Percentiles rank a stretch among this genome's conserved stretches.
Evolutionary conservation across 2,888 invertebrate genomes (phyloP).

Genomic region (Ectropis crepuscularia): DNA sequence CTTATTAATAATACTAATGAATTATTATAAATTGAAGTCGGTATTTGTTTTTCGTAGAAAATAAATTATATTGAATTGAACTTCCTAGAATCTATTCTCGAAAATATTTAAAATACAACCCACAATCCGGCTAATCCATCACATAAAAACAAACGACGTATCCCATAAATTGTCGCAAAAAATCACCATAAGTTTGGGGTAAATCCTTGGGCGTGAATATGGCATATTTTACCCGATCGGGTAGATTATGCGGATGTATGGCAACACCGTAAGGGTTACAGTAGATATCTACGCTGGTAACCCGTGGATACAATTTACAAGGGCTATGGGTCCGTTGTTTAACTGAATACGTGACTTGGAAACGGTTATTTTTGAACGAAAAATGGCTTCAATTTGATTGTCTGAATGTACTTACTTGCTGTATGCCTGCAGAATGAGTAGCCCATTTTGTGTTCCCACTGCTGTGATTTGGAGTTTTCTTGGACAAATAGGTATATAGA

Average conservation of each 20-base stretch:
- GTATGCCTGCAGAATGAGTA: no score
- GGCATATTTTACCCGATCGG: constrained; percentile 65
- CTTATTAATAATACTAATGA: no score
- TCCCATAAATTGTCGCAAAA: constrained; percentile 48
- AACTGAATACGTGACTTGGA: constrained; percentile 26
- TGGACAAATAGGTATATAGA: no score
- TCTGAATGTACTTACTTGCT: no score
- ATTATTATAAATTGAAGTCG: no score
- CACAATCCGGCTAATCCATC: constrained; percentile 50
- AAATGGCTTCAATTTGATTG: neutral
- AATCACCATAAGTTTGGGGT: constrained; percentile 55
- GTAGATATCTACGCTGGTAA: constrained; percentile 41
- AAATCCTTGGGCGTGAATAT: constrained; percentile 56
- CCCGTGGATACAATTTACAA: constrained; percentile 56
- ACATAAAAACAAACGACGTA: constrained; percentile 68
- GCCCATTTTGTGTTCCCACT: no score
- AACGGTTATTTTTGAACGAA: constrained; percentile 1
- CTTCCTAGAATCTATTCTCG: constrained; percentile 8
- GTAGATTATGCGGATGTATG: constrained; percentile 50
- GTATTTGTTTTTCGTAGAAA: neutral
- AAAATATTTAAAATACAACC: constrained; percentile 35
- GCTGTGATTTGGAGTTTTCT: no score
- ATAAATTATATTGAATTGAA: neutral
- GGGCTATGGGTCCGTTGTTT: constrained; percentile 47
- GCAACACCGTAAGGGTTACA: constrained; percentile 24